These are phyloP conservation scores for Megaceryle alcyon DNA, from an alignment of 2,797 vertebrate species.

Conservation along the genomic window DNA sequence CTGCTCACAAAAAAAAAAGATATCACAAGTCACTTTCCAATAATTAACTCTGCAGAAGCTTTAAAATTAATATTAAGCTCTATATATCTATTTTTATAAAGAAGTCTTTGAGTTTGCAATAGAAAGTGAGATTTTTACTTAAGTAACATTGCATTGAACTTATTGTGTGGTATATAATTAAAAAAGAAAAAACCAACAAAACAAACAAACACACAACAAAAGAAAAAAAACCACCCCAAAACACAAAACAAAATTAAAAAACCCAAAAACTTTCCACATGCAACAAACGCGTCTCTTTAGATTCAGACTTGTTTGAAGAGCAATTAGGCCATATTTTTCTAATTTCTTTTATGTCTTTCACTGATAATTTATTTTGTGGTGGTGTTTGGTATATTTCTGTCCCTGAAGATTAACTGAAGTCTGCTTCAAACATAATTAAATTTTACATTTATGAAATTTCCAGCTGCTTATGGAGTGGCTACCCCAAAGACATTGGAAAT, in stretches of 20 bases:
- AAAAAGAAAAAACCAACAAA: background rate
- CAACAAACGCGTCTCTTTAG: background rate
- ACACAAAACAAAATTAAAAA: too few relatives aligned
- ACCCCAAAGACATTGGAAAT: background rate
- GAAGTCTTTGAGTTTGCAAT: background rate
- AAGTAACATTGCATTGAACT: conserved; percentile 12
- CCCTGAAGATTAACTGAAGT: background rate
- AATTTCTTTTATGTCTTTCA: conserved; percentile 29
- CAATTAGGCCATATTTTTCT: conserved; percentile 16
- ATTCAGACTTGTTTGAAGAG: conserved; percentile 25
- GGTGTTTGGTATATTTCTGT: background rate
- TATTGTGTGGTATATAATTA: background rate
- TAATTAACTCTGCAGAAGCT: background rate
- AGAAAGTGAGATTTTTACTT: conserved; percentile 22
- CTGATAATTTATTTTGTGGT: conserved; percentile 9
- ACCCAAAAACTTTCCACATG: background rate
- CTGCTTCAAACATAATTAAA: conserved; percentile 10
- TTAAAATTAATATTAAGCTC: background rate
- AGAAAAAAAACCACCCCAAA: background rate
- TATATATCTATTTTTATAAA: background rate
- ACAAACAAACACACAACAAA: too few relatives aligned
- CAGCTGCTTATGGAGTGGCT: background rate
- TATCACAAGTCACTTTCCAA: background rate
- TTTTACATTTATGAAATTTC: background rate
- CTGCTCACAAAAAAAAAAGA: background rate